Conservation (phyloP, 2,888 invertebrate genomes). For the Morinoia aosen region DNA sequence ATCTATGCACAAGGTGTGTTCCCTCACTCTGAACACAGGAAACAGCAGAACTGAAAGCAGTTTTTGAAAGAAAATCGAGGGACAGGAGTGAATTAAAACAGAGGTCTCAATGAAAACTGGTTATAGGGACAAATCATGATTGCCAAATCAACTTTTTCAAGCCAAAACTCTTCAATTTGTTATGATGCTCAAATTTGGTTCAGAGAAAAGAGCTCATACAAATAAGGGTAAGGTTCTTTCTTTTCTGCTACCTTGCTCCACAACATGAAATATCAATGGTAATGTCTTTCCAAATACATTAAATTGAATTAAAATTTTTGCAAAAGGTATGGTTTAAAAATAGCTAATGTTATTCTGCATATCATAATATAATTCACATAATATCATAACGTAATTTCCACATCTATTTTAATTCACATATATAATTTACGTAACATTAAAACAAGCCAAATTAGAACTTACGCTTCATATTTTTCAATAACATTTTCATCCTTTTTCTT, state of each 20-base stretch:
- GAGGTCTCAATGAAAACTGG: too few relatives aligned
- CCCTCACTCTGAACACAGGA: too few relatives aligned
- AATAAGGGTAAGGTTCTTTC: too few relatives aligned
- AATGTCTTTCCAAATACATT: background rate
- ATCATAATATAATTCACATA: background rate
- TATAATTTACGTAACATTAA: background rate
- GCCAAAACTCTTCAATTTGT: constrained; percentile 30
- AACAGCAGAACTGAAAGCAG: too few relatives aligned
- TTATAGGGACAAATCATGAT: too few relatives aligned
- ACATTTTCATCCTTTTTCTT: constrained; percentile 81
- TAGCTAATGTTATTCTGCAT: background rate
- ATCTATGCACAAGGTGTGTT: too few relatives aligned
- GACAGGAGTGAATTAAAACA: too few relatives aligned
- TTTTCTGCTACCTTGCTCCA: constrained; percentile 1
- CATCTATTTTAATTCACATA: background rate
- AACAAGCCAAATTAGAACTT: constrained; percentile 70
- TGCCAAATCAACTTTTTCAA: constrained; percentile 68
- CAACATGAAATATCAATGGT: background rate
- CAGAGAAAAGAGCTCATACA: background rate
- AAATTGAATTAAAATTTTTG: background rate
- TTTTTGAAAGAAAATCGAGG: too few relatives aligned
- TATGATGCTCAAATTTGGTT: background rate
- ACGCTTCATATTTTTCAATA: constrained; percentile 83
- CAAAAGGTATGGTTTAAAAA: too few relatives aligned
- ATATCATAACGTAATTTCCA: too few relatives aligned